Evolutionary conservation across 2,888 invertebrate genomes (phyloP), one percentile per base, ranked within the genome.

Genomic region (Drosophila ezoana): DNA sequence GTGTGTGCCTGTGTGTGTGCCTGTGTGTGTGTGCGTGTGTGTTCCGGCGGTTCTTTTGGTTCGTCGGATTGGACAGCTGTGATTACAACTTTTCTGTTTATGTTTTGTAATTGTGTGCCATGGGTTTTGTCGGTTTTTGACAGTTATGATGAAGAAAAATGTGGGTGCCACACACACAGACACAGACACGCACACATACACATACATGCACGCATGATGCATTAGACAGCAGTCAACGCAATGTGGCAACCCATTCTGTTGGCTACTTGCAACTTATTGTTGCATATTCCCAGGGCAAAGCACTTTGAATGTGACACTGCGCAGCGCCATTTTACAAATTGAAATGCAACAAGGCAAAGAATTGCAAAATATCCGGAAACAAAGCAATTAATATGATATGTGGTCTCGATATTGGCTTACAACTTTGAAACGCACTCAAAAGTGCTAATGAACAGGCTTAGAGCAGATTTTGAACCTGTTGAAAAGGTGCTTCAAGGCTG

Each of bases 11-110:
- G 52, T 4, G 28, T 13, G 32, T 32, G 47, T 18, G 18, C 16
- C 16, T 13, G 32, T 32, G 47, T 18, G 18, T 18, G 4, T 13
- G 35, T 20, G 28, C n/a, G 41, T 41, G 32, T 41, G 18, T 11
- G 18, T 53, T 44, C 54, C 54, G 40, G 40, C 32, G 16, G 61
- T 47, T 18, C 59, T 58, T 77, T 72, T 57, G 48, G 62, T 68
- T 77, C 57, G 84, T 71, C 62, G 76, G 41, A 61, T 81, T 74
- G 84, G 83, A 87, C 83, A 87, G 87, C 85, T 83, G 83, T 85
- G 83, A 83, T 83, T 83, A 87, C 83, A 87, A 83, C 72, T 79
- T 85, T 87, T 75, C 82, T 87, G 83, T 81, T 83, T 87, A 81
- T 82, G 69, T 79, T 86, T 80, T 76, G 75, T 70, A 75, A 75